Conservation (phyloP, 2,113 vertebrate species). For the Enhydra lutris region DNA sequence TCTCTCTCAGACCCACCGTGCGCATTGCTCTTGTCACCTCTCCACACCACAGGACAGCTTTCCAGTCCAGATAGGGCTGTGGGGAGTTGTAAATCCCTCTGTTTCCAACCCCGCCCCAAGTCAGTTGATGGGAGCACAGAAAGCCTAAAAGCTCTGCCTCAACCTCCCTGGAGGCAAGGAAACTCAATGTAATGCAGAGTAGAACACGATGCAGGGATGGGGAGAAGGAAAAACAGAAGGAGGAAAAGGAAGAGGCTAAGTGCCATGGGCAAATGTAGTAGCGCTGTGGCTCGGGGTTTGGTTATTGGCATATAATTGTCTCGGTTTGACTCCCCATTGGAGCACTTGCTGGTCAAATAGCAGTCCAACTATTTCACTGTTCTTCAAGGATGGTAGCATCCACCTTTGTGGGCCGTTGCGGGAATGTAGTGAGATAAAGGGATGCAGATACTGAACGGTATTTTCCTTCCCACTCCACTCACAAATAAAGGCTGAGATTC, state of each 20-base stretch:
- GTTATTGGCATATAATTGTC: background rate
- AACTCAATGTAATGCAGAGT: background rate
- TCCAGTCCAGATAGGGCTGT: background rate
- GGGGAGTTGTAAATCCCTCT: background rate
- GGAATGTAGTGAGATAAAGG: background rate
- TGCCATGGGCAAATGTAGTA: rapidly evolving
- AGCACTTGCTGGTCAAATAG: background rate
- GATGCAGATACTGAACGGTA: background rate
- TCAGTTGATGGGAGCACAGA: background rate
- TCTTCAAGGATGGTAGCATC: background rate
- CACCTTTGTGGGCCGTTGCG: background rate
- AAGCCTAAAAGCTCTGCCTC: background rate
- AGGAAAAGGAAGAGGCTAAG: background rate
- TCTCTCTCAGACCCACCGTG: background rate
- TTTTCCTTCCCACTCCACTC: background rate
- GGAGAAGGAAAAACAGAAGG: background rate
- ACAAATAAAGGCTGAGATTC: background rate
- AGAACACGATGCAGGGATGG: rapidly evolving
- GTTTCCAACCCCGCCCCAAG: too few relatives aligned
- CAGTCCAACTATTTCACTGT: background rate
- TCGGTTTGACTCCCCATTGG: background rate
- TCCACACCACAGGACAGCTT: background rate
- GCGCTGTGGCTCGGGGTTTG: background rate
- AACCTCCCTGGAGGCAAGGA: background rate
- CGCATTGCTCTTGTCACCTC: background rate